These are phyloP conservation scores for Calephelis nemesis DNA, from an alignment of 1,140 invertebrate genomes.

Conservation along the genomic window DNA sequence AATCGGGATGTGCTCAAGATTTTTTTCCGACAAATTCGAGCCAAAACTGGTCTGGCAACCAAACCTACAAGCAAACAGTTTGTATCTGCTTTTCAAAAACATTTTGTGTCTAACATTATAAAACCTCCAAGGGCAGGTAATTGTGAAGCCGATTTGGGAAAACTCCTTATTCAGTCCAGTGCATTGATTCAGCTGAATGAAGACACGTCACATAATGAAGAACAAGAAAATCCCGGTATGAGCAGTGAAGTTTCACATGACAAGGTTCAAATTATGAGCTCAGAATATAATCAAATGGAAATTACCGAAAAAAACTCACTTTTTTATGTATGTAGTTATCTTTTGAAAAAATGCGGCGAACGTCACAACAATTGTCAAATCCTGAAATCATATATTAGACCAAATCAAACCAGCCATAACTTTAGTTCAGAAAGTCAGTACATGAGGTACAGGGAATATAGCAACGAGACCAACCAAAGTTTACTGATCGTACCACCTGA, in stretches of 20 bases:
- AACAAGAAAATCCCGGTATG: background rate
- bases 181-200: too few relatives aligned
- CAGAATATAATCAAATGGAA: slow-evolving; percentile 21
- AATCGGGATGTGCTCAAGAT: slow-evolving; percentile 15
- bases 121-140: too few relatives aligned
- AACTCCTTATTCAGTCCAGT: too few relatives aligned
- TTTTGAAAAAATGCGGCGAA: slow-evolving; percentile 17
- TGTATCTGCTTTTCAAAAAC: slow-evolving; percentile 18
- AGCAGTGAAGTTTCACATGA: background rate
- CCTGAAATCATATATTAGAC: slow-evolving; percentile 17
- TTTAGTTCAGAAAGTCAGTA: slow-evolving; percentile 19
- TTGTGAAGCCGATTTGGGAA: too few relatives aligned
- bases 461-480: background rate
- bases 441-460: slow-evolving; percentile 12
- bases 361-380: slow-evolving; percentile 6
- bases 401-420: slow-evolving; percentile 15
- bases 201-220: too few relatives aligned
- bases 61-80: slow-evolving; percentile 17
- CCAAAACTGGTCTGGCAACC: slow-evolving; percentile 7
- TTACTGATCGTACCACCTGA: too few relatives aligned
- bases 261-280: background rate
- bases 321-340: slow-evolving; percentile 19
- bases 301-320: slow-evolving; percentile 1
- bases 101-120: background rate
- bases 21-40: slow-evolving; percentile 14